Evolutionary conservation across 2,113 vertebrate species (phyloP), one percentile per base, ranked within the genome.

Genomic region (Mastomys natalensis): DNA sequence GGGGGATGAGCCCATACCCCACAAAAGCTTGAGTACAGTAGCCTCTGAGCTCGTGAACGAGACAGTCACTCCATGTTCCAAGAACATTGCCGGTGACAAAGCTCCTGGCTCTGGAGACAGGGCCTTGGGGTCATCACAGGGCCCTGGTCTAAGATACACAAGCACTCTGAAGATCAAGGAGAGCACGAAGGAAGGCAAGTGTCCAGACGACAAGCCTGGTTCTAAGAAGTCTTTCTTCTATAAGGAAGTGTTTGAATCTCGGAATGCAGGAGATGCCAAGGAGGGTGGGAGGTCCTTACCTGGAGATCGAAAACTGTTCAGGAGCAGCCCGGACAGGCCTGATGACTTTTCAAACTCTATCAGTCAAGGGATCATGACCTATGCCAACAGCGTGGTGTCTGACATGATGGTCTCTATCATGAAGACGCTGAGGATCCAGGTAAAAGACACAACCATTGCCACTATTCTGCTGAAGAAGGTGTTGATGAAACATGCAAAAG

Each of bases 341-440:
- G 81, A 97, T 1, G 58, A 98, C 91, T 98, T 98, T 80, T 82
- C 91, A 55, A 10, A 94, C 78, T 95, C 92, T 5, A 19, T 98
- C 76, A 98, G 97, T 53, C 96, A 98, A 95, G 95, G 95, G 21
- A 97, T 98, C 77, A 92, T 98, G 95, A 97, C 97, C 60, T 98
- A 96, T n/a, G 96, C 96, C 76, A 98, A 98, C 45, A 98, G 96
- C 4, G 95, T 97, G 48, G 78, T 98, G 17, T 98, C 97, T 6
- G 97, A 97, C 53, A 97, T 96, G 97, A 96, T 98, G 97, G 87
- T 97, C 45, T 98, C 97, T 48, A 95, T 98, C 74, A 98, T 95
- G 97, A 98, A 98, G 91, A 98, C 97, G 0, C 82, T 95, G 81
- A 93, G 62, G 97, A 73, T 95, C 82, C 95, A 98, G 26, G 93